phyloP scores from a whole-genome alignment of 1,140 invertebrate genomes.

The Formica selysi region DNA sequence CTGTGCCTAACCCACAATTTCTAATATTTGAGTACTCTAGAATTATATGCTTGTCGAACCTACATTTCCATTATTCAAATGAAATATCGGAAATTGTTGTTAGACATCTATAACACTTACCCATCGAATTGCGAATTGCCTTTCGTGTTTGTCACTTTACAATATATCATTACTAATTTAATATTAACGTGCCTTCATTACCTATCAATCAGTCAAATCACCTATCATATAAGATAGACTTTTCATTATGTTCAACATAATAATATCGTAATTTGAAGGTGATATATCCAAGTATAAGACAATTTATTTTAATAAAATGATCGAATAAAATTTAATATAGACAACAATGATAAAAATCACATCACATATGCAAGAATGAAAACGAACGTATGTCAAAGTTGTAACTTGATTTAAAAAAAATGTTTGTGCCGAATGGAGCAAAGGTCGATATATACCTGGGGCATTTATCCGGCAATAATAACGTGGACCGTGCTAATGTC shows the following conservation, averaged over 20 bases:
- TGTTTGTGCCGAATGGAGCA: slow-evolving; percentile 41
- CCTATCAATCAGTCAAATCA: neutral
- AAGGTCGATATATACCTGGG: slow-evolving; percentile 60
- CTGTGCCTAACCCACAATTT: neutral
- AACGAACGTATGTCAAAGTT: slow-evolving; percentile 28
- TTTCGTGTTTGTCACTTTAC: neutral
- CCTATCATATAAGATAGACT: neutral
- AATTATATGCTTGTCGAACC: neutral
- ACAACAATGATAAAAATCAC: neutral
- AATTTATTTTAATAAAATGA: slow-evolving; percentile 12
- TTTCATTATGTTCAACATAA: neutral
- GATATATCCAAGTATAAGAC: neutral
- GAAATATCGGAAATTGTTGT: neutral
- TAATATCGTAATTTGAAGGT: slow-evolving; percentile 5
- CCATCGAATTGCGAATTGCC: neutral
- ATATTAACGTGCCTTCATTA: neutral
- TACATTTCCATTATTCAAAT: slow-evolving; percentile 2
- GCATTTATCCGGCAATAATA: slow-evolving; percentile 55
- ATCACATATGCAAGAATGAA: slow-evolving; percentile 5
- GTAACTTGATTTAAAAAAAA: slow-evolving; percentile 62
- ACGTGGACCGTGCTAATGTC: slow-evolving; percentile 64
- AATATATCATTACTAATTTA: neutral
- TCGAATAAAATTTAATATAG: neutral
- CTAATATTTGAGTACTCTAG: too few relatives aligned
- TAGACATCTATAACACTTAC: neutral